Base-by-base conservation (phyloP, 2,888 invertebrate species). In the Belgica antarctica region DNA sequence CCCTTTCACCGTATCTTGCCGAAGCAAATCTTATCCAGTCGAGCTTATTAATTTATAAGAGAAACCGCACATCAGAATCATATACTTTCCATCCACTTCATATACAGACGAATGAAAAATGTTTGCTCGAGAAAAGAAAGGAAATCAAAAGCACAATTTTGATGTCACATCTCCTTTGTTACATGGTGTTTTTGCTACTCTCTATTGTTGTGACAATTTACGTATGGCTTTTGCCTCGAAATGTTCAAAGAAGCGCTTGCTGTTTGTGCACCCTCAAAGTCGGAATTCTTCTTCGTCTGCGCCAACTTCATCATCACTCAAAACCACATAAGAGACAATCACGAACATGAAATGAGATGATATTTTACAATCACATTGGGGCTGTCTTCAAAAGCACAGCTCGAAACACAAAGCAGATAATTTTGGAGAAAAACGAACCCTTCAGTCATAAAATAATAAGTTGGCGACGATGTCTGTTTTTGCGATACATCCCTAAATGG, bases 381-480 rank as follows among this genome's bases (percentile, higher is more conserved):
- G 41, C 41, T 41, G 41, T 15, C 41, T 41, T 41, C 41, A 41
- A 41, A 41, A 41, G 41, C 41, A 41, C 41, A 41, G 15, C 41
- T 12, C 3, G 8, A 41, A 10, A 31, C 31, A 31, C n/a, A n/a
- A n/a, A n/a, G n/a, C n/a, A n/a, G n/a, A n/a, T n/a, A n/a, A n/a
- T n/a, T n/a, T n/a, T n/a, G 7, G 46, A n/a, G 52, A 52, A 52
- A 24, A 52, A 52, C 12, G 41, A 52, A 52, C 52, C 52, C 52
- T 52, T 52, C 52, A 52, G 52, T 52, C 52, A 52, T 41, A 41
- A 41, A 41, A 41, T 41, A 41, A 41, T 41, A 41, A 41, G 41
- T 52, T 52, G 17, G 24, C 24, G 24, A 10, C 19, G 19, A 19
- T 52, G 22, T 46, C 17, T 24, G 19, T 52, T 52, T 24, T 41